A percentile compares a stretch with the other conserved stretches of the same genome.
These are phyloP conservation scores for Andrena marginata DNA, from an alignment of 2,888 invertebrate genomes.

Conservation along the genomic window DNA sequence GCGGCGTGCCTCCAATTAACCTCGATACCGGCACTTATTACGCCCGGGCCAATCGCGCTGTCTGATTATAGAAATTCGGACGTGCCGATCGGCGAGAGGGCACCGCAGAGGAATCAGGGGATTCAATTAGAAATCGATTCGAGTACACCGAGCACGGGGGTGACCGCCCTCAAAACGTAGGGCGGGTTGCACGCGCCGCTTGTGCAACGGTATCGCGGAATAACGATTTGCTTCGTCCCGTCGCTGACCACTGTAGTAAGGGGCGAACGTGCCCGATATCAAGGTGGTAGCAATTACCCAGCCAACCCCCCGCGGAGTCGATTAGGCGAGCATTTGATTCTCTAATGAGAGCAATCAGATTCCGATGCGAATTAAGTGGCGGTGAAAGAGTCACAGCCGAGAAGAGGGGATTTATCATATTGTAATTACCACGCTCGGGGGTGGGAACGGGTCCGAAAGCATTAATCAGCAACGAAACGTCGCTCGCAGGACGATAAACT, in stretches of 20 bases:
- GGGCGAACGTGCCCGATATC: too few species aligned
- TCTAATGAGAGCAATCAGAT: too few species aligned
- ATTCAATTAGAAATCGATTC: conserved; percentile 60
- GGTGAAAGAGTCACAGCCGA: not conserved
- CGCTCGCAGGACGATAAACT: conserved; percentile 47
- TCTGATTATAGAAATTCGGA: conserved; percentile 60
- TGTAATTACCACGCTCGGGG: conserved; percentile 18
- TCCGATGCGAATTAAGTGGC: too few species aligned
- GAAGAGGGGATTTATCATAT: conserved; percentile 13
- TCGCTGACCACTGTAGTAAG: not conserved
- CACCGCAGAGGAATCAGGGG: conserved; percentile 35
- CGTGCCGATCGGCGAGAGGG: conserved; percentile 43
- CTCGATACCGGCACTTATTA: conserved; percentile 69
- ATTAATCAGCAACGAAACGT: conserved; percentile 53
- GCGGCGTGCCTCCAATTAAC: conserved; percentile 70
- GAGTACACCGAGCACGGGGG: not conserved
- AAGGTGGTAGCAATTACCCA: too few species aligned
- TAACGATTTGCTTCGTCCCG: conserved; percentile 22
- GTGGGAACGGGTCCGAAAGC: conserved; percentile 4
- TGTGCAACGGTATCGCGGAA: not conserved
- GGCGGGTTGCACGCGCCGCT: conserved; percentile 4
- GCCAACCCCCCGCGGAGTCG: too few species aligned
- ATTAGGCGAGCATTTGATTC: too few species aligned
- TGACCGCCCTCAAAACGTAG: not conserved
- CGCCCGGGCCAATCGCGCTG: conserved; percentile 65